Evolutionary conservation across 2,113 vertebrate genomes (phyloP), one percentile per base, ranked within the genome.

Genomic region (Dryoscopus gambensis): DNA sequence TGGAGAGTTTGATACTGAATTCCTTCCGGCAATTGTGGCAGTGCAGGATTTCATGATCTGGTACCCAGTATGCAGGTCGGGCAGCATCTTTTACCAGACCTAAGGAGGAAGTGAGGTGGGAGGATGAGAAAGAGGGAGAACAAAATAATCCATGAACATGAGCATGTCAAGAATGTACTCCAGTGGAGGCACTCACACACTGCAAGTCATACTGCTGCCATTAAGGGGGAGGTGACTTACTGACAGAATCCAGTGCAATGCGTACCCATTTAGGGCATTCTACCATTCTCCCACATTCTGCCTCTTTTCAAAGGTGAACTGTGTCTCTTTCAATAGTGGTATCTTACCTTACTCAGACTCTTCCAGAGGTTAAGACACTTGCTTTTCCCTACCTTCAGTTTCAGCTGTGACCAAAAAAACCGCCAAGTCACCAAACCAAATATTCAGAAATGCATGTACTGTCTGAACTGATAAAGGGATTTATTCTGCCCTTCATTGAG

Each of bases 61-160:
- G 99, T 78, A 99, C 99, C 99, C 99, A 99, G 98, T 99, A 99
- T 3, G 99, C 98, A 2, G 99, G 99, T 40, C 99, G 98, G 63
- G 99, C 99, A 0, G 99, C 99, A 4, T 99, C 99, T 94, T 99
- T 99, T 69, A 99, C 98, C 77, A 99, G 97, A 69, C 99, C 99
- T 99, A 87, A 73, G 24, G 74, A 87, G 44, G 50, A 80, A 90
- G 50, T 11, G 81, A 87, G 62, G 69, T 44, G 14, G 12, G 52
- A 31, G 46, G 14, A 39, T 46, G 35, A 93, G 83, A 96, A 87
- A 92, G 57, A 90, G 46, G 57, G 40, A 96, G 53, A 87, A 87
- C 47, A 87, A 90, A 80, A 86, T 49, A 59, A 93, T 31, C 49
- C 11, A 28, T 81, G 68, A 96, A 71, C 17, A 40, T 4, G 16